Evolutionary conservation across 2,797 vertebrate genomes (phyloP).

Genomic region (Myotis findleyi): DNA sequence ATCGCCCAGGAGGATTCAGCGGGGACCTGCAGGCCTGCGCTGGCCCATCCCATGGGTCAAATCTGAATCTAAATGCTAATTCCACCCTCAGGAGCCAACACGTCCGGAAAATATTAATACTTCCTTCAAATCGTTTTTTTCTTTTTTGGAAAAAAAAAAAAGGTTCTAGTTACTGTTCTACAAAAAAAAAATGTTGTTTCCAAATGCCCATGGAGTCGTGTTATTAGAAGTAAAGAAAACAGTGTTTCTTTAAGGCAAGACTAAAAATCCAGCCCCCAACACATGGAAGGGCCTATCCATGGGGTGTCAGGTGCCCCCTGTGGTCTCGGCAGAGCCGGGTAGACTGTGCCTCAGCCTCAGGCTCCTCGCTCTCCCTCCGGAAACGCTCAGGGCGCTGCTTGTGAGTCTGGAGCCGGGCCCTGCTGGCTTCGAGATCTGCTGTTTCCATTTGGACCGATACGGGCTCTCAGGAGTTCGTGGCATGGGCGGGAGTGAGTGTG

Average conservation of each 20-base stretch:
- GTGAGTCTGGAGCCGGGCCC: neutral
- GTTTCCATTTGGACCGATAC: neutral
- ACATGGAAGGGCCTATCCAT: fast-evolving
- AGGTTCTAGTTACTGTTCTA: neutral
- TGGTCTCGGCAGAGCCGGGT: neutral
- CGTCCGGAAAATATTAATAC: conserved; percentile 15
- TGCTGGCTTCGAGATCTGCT: neutral
- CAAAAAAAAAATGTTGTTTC: neutral
- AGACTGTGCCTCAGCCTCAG: neutral
- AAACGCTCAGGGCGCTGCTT: neutral
- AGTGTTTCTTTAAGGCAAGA: neutral
- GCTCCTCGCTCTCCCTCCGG: neutral
- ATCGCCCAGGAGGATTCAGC: neutral
- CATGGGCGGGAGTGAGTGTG: fast-evolving
- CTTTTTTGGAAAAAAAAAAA: neutral
- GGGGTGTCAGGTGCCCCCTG: fast-evolving
- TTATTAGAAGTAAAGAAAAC: neutral
- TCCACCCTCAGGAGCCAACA: neutral
- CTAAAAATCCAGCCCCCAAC: neutral
- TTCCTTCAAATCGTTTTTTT: neutral
- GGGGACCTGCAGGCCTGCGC: neutral
- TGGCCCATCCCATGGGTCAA: neutral
- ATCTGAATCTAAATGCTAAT: neutral
- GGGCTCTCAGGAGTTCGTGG: neutral
- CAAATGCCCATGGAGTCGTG: neutral